phyloP scores from a whole-genome alignment of 2,113 vertebrate genomes.

The Morone chrysops region DNA sequence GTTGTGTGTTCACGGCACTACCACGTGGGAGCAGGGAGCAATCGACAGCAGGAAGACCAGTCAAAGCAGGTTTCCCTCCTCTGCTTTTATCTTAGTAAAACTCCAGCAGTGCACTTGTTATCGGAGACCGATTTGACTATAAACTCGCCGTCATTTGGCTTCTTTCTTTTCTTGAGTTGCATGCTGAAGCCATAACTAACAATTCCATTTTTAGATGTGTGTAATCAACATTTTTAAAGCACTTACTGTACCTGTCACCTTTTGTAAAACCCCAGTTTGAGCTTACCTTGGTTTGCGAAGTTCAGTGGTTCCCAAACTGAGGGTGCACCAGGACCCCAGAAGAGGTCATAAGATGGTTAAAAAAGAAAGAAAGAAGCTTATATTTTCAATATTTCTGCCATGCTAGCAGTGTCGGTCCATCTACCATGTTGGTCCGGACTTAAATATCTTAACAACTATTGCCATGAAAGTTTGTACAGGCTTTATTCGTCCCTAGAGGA shows the following conservation, averaged over 20 bases:
- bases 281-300: background rate
- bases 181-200: constrained; percentile 41
- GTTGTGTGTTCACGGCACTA: constrained; percentile 1
- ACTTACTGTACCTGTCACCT: constrained; percentile 48
- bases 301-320: constrained; percentile 46
- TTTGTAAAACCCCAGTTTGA: constrained; percentile 29
- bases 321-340: no score
- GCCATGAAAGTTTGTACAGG: background rate
- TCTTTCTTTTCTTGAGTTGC: constrained; percentile 54
- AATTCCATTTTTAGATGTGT: constrained; percentile 32
- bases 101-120: constrained; percentile 47
- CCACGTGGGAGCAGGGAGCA: background rate
- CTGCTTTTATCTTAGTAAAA: constrained; percentile 69
- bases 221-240: constrained; percentile 53
- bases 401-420: background rate
- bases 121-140: constrained; percentile 4
- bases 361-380: no score
- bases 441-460: background rate
- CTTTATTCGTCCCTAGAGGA: no score
- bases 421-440: background rate
- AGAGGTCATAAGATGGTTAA: background rate
- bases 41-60: background rate
- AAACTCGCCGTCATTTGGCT: constrained; percentile 14
- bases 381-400: no score
- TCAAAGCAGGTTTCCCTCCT: constrained; percentile 15